Base-by-base conservation (phyloP, 2,113 vertebrate species). In the Neodontobutis hainanensis region DNA sequence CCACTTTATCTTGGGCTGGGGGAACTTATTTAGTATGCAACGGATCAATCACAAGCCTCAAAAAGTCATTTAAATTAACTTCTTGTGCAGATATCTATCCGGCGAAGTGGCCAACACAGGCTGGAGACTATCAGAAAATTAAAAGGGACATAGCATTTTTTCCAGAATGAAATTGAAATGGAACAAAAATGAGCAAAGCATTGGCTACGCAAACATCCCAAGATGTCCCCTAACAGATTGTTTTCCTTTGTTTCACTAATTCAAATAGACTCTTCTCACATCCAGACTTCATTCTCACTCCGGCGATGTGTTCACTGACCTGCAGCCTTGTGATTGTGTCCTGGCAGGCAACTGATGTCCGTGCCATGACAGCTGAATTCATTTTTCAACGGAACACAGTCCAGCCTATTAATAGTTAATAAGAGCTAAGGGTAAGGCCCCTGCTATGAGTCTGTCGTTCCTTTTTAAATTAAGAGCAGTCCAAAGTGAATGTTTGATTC, bases 61-160 rank as follows among this genome's bases (percentile, higher is more conserved):
- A 87, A 82, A 85, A 87, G 82, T 84, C 80, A 88, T 88, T 88
- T 88, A 85, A 88, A 89, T 89, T 81, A 90, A 87, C 88, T 88
- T 87, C 73, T 79, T 49, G 61, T 69, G 64, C 63, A 82, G 81
- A 88, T 88, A 89, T 87, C 74, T 83, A 87, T 84, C 81, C 74
- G 36, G 80, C 60, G 70, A 81, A 88, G 74, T 82, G 82, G 75
- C 63, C 70, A 15, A 78, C 81, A 66, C 77, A 83, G 68, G 72
- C 78, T 73, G 80, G 56, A 74, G 76, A 78, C 85, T 88, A 87
- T 88, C 85, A 87, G 85, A 86, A 89, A 87, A 88, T 89, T 79
- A 85, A 85, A 87, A 81, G 59, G 75, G 72, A 77, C 75, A 61
- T 68, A 66, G 71, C 66, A 45, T 66, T 82, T 68, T 49, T 48